phyloP scores from a whole-genome alignment of 2,797 vertebrate genomes.

The Clangula hyemalis region DNA sequence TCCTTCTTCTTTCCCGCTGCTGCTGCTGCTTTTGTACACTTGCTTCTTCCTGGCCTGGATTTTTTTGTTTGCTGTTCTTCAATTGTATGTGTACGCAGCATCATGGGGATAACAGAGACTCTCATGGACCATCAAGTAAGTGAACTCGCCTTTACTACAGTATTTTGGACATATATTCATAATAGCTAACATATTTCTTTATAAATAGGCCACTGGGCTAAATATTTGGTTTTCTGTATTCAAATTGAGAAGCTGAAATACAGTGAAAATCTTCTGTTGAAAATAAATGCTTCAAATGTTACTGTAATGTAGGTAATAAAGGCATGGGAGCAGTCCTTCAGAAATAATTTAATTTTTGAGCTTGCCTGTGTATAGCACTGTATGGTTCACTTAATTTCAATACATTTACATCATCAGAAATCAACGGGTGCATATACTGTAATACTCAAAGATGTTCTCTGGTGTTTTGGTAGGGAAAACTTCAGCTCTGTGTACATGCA shows the following conservation, averaged over 20 bases:
- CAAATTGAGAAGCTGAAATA: neutral
- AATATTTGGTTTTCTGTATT: neutral
- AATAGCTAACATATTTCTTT: neutral
- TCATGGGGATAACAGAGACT: slow-evolving; percentile 92
- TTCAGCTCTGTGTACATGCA: neutral
- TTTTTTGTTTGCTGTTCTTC: slow-evolving; percentile 78
- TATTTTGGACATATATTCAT: neutral
- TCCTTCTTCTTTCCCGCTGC: slow-evolving; percentile 70
- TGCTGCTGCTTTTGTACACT: slow-evolving; percentile 68
- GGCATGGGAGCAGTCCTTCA: neutral
- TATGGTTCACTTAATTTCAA: neutral
- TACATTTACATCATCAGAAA: neutral
- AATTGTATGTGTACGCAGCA: slow-evolving; percentile 81
- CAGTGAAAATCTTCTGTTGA: neutral
- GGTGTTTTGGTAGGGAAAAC: neutral
- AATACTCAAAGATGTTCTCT: neutral
- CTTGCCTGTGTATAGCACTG: neutral
- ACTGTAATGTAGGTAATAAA: neutral
- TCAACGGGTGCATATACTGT: neutral
- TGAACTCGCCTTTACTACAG: slow-evolving; percentile 70
- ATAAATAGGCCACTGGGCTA: neutral
- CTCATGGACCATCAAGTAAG: slow-evolving; percentile 91
- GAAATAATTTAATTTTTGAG: neutral
- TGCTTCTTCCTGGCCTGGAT: slow-evolving; percentile 80
- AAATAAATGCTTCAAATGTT: neutral